Conservation (phyloP, 2,888 invertebrate genomes). For the Calephelis perditalis region DNA sequence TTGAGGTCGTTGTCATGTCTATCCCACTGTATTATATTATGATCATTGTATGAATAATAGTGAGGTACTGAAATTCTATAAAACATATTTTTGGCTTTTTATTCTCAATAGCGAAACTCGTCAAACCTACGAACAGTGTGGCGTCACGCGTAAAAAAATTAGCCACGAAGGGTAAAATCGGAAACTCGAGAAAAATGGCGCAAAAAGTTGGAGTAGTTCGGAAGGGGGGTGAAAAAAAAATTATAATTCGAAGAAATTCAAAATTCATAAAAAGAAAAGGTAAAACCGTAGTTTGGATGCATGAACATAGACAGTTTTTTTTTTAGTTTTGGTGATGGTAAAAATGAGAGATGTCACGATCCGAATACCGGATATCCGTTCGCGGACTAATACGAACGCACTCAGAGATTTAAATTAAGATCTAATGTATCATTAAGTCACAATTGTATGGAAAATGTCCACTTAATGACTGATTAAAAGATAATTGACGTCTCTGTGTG, state of each 20-base stretch:
- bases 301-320: constrained; percentile 28
- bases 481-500: too few species aligned
- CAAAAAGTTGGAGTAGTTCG: constrained; percentile 41
- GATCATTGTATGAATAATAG: background rate
- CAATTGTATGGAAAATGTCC: too few species aligned
- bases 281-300: constrained; percentile 39
- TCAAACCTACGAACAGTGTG: constrained; percentile 25
- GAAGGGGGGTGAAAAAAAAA: constrained; percentile 51
- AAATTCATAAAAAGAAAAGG: constrained; percentile 65
- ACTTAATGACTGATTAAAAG: too few species aligned
- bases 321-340: constrained; percentile 10
- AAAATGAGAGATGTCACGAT: background rate
- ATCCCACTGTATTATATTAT: background rate
- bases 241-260: constrained; percentile 49
- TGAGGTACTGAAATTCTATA: too few species aligned
- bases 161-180: constrained; percentile 25
- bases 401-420: too few species aligned
- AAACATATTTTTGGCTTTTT: constrained; percentile 14
- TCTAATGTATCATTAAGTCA: too few species aligned
- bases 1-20: background rate
- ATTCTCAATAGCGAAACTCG: constrained; percentile 28
- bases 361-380: too few species aligned
- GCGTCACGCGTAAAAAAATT: constrained; percentile 31
- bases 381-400: too few species aligned
- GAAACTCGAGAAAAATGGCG: constrained; percentile 35